Evolutionary conservation across 2,888 invertebrate genomes (phyloP).

Genomic region (Ditula angustiorana): DNA sequence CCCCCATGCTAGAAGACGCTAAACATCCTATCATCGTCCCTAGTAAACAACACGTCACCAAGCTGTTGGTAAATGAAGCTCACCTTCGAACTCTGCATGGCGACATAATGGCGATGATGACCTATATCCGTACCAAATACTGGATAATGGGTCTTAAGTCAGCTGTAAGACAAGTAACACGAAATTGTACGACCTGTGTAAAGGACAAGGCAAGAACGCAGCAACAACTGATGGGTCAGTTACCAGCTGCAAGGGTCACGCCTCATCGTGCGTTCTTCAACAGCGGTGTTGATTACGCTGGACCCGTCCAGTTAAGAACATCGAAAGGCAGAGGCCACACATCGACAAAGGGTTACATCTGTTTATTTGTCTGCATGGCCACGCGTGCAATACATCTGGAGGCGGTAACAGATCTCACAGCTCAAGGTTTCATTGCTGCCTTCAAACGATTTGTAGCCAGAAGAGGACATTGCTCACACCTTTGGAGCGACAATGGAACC

Average conservation of each 20-base stretch:
- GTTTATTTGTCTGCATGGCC: no score
- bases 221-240: constrained; percentile 15
- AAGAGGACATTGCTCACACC: constrained; percentile 37
- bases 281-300: constrained; percentile 21
- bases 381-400: constrained; percentile 49
- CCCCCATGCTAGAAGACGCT: no score
- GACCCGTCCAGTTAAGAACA: neutral
- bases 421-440: constrained; percentile 42
- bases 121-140: constrained; percentile 13
- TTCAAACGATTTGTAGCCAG: constrained; percentile 33
- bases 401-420: constrained; percentile 44
- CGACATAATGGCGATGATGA: constrained; percentile 11
- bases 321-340: constrained; percentile 11
- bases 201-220: neutral
- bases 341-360: no score
- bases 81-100: constrained; percentile 39
- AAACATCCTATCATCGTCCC: constrained; percentile 42
- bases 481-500: constrained; percentile 44
- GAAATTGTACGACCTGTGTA: constrained; percentile 1
- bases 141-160: constrained; percentile 15
- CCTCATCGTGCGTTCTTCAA: constrained; percentile 7
- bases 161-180: neutral
- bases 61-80: constrained; percentile 38
- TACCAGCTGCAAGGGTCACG: constrained; percentile 12
- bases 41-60: constrained; percentile 26